Conservation (phyloP, 2,113 vertebrate species). For the Nyctereutes procyonoides region DNA sequence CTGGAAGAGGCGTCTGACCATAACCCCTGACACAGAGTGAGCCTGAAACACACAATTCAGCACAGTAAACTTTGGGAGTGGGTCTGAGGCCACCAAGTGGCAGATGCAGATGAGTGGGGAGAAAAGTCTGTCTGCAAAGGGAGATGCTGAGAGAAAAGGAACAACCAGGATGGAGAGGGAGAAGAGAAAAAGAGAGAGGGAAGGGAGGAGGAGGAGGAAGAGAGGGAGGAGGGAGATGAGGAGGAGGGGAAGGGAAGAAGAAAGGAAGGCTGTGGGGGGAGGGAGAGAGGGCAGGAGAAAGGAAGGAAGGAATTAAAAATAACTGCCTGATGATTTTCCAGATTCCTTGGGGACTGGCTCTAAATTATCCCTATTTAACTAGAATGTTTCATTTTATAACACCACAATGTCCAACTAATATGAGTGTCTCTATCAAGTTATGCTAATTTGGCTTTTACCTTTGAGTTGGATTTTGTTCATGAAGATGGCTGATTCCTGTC, state of each 20-base stretch:
- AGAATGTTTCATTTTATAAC: not conserved
- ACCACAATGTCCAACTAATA: not conserved
- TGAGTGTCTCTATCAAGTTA: not conserved
- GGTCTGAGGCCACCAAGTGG: not conserved
- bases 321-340: not conserved
- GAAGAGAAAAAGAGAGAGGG: not conserved
- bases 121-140: not conserved
- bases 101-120: not conserved
- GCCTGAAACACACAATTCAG: rapidly evolving
- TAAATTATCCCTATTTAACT: not conserved
- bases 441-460: not conserved
- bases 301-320: not conserved
- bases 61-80: not conserved
- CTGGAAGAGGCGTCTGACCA: not conserved
- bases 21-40: not conserved
- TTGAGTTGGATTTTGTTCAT: not conserved
- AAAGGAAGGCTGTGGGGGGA: too few species aligned
- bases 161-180: not conserved
- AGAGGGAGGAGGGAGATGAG: rapidly evolving
- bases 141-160: not conserved
- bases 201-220: not conserved
- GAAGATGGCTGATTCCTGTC: not conserved
- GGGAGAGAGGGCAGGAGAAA: too few species aligned
- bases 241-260: rapidly evolving
- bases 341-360: not conserved